Base-by-base conservation (phyloP, 1,140 invertebrate species). In the Bombus vancouverensis region DNA sequence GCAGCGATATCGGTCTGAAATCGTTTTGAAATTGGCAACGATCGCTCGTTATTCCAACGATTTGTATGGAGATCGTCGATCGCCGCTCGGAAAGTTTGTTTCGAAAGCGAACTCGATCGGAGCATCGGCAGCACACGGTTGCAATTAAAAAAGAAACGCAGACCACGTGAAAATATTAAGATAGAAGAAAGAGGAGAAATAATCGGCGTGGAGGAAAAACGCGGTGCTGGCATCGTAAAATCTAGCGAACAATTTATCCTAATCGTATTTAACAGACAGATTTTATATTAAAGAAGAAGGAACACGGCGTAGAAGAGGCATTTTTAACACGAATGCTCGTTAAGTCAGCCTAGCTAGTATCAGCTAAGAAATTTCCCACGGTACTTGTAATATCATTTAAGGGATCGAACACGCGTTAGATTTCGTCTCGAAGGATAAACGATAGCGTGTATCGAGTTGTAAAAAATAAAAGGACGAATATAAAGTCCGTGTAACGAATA, bases 271-370 rank as follows among this genome's bases (percentile, higher is more conserved):
- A 25, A 47, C 37, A 32, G 9, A 57, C 77, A 77, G 81, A 68
- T 86, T 79, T 83, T 83, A 70, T 86, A 85, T 84, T 57, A 57
- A 87, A 28, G 18, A 59, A 25, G 32, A 62, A 42, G 10, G 37
- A 28, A 39, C 12, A 15, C 28, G 32, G 10, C 25, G n/a, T 8
- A 12, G 73, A 18, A 18, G 28, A 12, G 9, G 74, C 85, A 65
- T 78, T 83, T 83, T 78, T 65, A 83, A 72, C 78, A 74, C 44
- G 72, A 83, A 87, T 59, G 39, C 85, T 83, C 85, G 72, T 83
- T 78, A 42, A 57, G 32, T 28, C 71, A 80, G 59, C 75, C 76
- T 87, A 87, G 44, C 44, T 15, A 57, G 8, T 79, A 79, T 34
- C 62, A 1, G 18, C 28, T 57, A 68, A 84, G 39, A 73, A 70